A percentile compares a stretch with the other conserved stretches of the same genome.
Evolutionary conservation across 2,113 vertebrate genomes (phyloP).

Genomic region (Ancistrus triradiatus): DNA sequence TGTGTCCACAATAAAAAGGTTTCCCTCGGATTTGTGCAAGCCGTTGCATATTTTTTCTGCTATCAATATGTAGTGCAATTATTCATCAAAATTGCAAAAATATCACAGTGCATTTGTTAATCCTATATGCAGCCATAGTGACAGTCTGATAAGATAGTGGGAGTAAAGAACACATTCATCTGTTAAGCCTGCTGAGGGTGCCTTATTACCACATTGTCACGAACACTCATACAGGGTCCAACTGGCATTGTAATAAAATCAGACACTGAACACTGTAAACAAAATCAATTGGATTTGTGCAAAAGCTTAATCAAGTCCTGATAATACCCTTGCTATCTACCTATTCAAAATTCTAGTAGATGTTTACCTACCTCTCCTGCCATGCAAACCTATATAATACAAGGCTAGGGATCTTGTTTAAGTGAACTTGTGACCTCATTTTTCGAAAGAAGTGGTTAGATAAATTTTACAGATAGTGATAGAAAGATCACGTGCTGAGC

Average conservation of each 20-base stretch:
- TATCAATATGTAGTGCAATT: neutral
- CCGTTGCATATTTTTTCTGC: too few relatives aligned
- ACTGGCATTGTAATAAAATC: neutral
- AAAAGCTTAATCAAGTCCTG: neutral
- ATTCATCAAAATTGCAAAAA: too few relatives aligned
- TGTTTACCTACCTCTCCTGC: neutral
- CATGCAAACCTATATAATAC: neutral
- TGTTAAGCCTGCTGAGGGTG: constrained; percentile 11
- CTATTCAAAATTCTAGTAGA: neutral
- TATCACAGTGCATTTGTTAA: neutral
- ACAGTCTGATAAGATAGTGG: neutral
- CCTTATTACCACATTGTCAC: neutral
- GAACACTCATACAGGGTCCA: neutral
- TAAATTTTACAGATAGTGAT: constrained; percentile 4
- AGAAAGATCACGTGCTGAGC: constrained; percentile 5
- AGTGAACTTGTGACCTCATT: constrained; percentile 8
- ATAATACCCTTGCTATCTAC: neutral
- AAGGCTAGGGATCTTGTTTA: neutral
- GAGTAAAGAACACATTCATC: neutral
- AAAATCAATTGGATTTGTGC: neutral
- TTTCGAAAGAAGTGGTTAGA: neutral
- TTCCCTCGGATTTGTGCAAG: constrained; percentile 8
- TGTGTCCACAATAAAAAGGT: constrained; percentile 6
- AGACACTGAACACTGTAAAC: neutral
- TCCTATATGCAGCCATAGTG: neutral